Percentiles rank a stretch among this genome's conserved stretches.
These are phyloP conservation scores for Erebia aethiops DNA, from an alignment of 2,888 invertebrate genomes.

Conservation along the genomic window DNA sequence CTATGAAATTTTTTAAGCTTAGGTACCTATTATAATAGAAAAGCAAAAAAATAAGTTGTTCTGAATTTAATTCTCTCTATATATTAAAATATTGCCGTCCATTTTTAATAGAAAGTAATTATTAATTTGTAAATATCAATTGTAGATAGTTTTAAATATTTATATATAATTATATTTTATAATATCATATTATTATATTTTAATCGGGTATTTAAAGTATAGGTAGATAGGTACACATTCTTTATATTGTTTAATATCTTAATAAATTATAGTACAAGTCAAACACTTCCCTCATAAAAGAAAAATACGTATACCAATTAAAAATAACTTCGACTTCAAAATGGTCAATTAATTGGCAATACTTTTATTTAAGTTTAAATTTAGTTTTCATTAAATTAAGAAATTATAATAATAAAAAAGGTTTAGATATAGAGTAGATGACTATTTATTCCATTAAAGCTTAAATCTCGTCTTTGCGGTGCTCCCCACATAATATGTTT, in stretches of 20 bases:
- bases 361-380: background rate
- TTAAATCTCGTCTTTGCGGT: background rate
- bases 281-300: background rate
- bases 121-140: conserved; percentile 14
- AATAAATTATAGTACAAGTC: conserved; percentile 6
- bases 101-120: conserved; percentile 6
- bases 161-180: background rate
- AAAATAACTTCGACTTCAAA: background rate
- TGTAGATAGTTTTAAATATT: background rate
- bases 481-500: background rate
- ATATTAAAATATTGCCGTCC: conserved; percentile 8
- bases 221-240: background rate
- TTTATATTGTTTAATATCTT: background rate
- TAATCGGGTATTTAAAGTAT: conserved; percentile 3
- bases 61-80: background rate
- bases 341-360: background rate
- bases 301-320: background rate
- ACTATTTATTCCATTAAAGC: background rate
- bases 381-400: background rate
- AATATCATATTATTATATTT: background rate
- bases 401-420: background rate
- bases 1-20: background rate
- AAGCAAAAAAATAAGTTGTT: background rate
- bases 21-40: background rate
- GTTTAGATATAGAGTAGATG: background rate